Evolutionary conservation across 2,113 vertebrate species (phyloP), one percentile per base, ranked within the genome.

Genomic region (Athene noctua): DNA sequence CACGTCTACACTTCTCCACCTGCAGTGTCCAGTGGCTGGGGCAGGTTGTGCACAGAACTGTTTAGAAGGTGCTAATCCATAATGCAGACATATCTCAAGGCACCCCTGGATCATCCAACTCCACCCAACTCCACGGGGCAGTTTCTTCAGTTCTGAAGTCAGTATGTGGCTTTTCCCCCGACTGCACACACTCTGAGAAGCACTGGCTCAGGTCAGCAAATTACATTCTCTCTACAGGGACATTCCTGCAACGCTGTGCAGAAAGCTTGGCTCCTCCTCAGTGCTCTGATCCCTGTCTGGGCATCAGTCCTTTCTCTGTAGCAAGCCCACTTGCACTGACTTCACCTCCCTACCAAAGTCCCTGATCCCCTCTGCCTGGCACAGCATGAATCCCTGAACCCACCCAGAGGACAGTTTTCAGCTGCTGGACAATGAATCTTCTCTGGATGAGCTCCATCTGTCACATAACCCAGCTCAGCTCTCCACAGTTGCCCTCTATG

Each of bases 1-100:
- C 72, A 55, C 0, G 0, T 34, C 51, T 70, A 55, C 36, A 16
- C 26, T 47, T 34, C 19, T 71, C 22, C 19, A 34, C 15, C 44
- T 18, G 26, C 19, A 46, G 20, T 3, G n/a, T 9, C 38, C 3
- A 0, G 20, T 36, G 7, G 3, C 30, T 1, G 2, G 13, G 25
- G 19, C 2, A 0, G 26, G n/a, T 27, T 52, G 21, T 55, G 63
- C 65, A 6, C n/a, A 68, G 38, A n/a, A 10, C 23, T 51, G 8
- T 9, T 66, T 17, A 59, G 40, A 59, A 68, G 34, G 2, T 63
- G 16, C 54, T 57, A 82, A 70, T 11, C 13, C 57, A 11, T 10
- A 27, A 40, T 13, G 8, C 46, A 62, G 79, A 55, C 68, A 44
- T 17, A 13, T 38, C 34, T n/a, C 44, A 63, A 44, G 49, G 36